A percentile compares a stretch with the other conserved stretches of the same genome.
Evolutionary conservation across 2,888 invertebrate genomes (phyloP).

Genomic region (Drosophila hawaiiensis): DNA sequence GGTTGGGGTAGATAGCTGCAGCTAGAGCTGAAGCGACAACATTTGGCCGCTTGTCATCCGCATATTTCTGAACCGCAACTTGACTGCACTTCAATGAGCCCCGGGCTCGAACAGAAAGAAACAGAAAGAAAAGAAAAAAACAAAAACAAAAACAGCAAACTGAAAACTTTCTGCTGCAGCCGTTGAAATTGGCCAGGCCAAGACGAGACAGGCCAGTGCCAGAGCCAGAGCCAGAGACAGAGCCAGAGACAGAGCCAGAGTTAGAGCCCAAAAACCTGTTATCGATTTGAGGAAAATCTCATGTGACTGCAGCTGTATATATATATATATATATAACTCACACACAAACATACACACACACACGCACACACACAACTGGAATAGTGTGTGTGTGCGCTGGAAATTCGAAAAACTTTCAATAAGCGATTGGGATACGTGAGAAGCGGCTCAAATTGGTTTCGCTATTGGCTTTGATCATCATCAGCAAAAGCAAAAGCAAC

Average conservation of each 20-base stretch:
- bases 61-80: conserved; percentile 63
- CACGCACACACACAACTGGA: background rate
- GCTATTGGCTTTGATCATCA: conserved; percentile 61
- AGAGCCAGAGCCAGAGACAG: conserved; percentile 36
- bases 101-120: conserved; percentile 24
- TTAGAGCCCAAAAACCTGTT: conserved; percentile 70
- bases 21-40: conserved; percentile 25
- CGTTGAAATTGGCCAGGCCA: conserved; percentile 66
- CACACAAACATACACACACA: conserved; percentile 1
- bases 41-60: conserved; percentile 61
- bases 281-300: conserved; percentile 72
- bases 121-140: conserved; percentile 3
- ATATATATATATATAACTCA: conserved; percentile 4
- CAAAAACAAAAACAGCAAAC: conserved; percentile 27
- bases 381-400: conserved; percentile 37
- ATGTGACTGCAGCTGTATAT: conserved; percentile 33
- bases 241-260: conserved; percentile 17
- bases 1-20: background rate
- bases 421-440: conserved; percentile 68
- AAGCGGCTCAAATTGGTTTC: conserved; percentile 61
- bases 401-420: conserved; percentile 70
- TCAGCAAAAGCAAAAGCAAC: conserved; percentile 22
- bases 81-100: conserved; percentile 62
- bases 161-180: conserved; percentile 64
- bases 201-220: conserved; percentile 7